Evolutionary conservation across 2,113 vertebrate genomes (phyloP), one percentile per base, ranked within the genome.

Genomic region (Vidua macroura): DNA sequence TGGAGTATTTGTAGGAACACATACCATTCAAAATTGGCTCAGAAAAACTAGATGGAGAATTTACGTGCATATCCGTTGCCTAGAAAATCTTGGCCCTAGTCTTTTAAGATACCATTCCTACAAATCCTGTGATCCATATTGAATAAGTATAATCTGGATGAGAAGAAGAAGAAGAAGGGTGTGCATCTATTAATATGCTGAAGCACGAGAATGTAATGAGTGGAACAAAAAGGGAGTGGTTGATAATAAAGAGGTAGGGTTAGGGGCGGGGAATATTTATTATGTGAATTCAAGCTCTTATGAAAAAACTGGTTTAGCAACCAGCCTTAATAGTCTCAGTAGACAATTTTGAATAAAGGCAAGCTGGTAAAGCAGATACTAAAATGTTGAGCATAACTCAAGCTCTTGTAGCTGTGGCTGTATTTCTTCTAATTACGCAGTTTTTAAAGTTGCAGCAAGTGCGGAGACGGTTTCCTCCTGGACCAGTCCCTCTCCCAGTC

Each of bases 401-500:
- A 37, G 8, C 55, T 83, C 60, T 97, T 31, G 33, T 75, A 82
- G 90, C 56, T 1, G 20, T 90, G 31, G 63, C 67, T 70, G 56
- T 78, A 25, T 82, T 95, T 91, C 83, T 97, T 73, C 55, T 96
- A 10, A 43, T 92, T 64, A 18, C 1, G 1, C 88, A 93, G 79
- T 97, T 97, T 91, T 39, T 96, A 2, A 97, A 97, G 79, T 75
- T 97, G 63, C 95, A 94, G 62, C 55, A 15, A 69, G 31, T 30
- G 37, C 88, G 43, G 66, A 96, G 64, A 95, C 44, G 0, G 5
- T 67, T 97, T 88, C 96, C 97, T 86, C 96, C 97, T 56, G 97
- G 96, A 94, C 97, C 96, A n/a, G 30, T 80, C 37, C 96, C 97
- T 82, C 88, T 97, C 31, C 97, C 96, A 15, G 0, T 97, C 64